Evolutionary conservation across 2,113 vertebrate genomes (phyloP), one percentile per base, ranked within the genome.

Genomic region (Dolichallabes microphthalmus): DNA sequence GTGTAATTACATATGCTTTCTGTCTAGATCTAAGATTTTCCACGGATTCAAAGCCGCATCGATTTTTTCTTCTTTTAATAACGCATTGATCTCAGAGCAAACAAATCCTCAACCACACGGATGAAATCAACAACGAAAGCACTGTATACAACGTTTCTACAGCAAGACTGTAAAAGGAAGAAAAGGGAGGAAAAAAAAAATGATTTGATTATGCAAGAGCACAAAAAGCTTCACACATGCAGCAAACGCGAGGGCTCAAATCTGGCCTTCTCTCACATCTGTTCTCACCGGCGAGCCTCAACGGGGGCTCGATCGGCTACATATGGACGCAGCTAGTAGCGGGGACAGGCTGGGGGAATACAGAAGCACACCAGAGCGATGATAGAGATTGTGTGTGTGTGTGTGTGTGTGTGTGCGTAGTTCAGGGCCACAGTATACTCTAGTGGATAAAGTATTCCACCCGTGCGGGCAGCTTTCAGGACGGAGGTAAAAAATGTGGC

Each of bases 401-500:
- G 81, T 58, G 63, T 74, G 76, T 63, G 82, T 76, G 45, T 45
- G 76, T 63, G 82, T 69, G 81, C 52, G 63, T 74, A 66, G 78
- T 60, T 69, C 81, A 88, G 79, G 88, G 66, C 66, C 64, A 80
- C 30, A 12, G 45, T 82, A 82, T 69, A 68, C 79, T 64, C 79
- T 8, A 2, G 88, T 90, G 88, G 87, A 90, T 92, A 93, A 92
- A 90, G 90, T 89, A 90, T 87, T 87, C 89, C 88, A 91, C 89
- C 90, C 90, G 86, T 89, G 87, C 87, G 91, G 90, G 90, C 90
- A 84, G 89, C 85, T 88, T 91, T 88, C 75, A 92, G 88, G 87
- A 91, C 86, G 66, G 87, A 85, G 45, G 86, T 91, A 91, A 92
- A 90, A 92, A 91, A 93, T 91, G 81, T 79, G 27, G 91, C 60